Evolutionary conservation across 2,888 invertebrate species (phyloP).

Genomic region (Drosophila flavopinicola): DNA sequence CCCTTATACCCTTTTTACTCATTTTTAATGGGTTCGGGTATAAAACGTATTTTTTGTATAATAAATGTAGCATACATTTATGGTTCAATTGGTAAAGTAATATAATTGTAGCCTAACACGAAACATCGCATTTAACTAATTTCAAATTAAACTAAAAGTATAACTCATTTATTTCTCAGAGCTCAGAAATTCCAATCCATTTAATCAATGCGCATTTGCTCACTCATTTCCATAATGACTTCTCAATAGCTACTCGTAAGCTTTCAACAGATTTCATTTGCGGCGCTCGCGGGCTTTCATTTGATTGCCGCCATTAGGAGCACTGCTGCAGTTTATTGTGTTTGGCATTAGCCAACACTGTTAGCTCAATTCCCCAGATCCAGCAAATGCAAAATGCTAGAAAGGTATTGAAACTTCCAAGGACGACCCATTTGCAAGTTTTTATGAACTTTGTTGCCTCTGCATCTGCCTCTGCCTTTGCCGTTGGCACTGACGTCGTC

Average conservation of each 20-base stretch:
- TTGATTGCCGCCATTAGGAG: conserved; percentile 31
- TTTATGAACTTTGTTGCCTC: conserved; percentile 47
- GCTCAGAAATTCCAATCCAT: not conserved
- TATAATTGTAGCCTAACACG: too few relatives aligned
- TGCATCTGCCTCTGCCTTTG: too few relatives aligned
- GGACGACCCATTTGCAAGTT: conserved; percentile 56
- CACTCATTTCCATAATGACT: conserved; percentile 1
- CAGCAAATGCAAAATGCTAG: conserved; percentile 19
- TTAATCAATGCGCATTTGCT: conserved; percentile 3
- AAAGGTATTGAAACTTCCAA: conserved; percentile 62
- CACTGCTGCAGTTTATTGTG: conserved; percentile 26
- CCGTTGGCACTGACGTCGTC: too few relatives aligned
- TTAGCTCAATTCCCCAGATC: conserved; percentile 7
- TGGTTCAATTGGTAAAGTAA: not conserved
- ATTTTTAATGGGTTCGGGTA: too few relatives aligned
- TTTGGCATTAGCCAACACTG: conserved; percentile 31
- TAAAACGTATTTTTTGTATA: too few relatives aligned
- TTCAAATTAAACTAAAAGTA: too few relatives aligned
- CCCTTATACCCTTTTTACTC: too few relatives aligned
- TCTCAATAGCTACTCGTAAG: conserved; percentile 1
- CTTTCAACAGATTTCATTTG: conserved; percentile 3
- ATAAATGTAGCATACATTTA: not conserved
- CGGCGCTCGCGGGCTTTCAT: conserved; percentile 1
- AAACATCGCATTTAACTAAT: too few relatives aligned
- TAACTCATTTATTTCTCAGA: too few relatives aligned